Base-by-base conservation (phyloP, 2,113 vertebrate genomes). In the Larimichthys crocea region DNA sequence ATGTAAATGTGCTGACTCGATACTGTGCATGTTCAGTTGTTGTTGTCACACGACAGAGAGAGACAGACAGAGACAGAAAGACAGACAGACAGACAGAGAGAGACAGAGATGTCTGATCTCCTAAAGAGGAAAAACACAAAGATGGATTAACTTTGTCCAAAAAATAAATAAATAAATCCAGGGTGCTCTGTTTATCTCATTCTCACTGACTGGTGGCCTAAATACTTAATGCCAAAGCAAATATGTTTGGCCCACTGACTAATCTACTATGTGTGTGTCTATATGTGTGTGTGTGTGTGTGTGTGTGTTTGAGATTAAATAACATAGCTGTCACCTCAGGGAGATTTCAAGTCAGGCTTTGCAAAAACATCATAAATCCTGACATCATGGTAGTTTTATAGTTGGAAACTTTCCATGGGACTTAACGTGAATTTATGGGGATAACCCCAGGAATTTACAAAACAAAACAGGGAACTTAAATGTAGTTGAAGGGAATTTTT, bases 151-250 rank as follows among this genome's bases (percentile, higher is more conserved):
- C 48, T 83, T 78, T 80, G 35, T 35, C 70, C 67, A 65, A 79
- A 57, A 87, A 61, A 87, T 1, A 26, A 26, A 26, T 35, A n/a
- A 60, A 76, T 19, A 87, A 68, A 86, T 56, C 68, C 85, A 82
- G 20, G 46, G 20, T 75, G 77, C 73, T 78, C 65, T 1, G 49
- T 86, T 82, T 62, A 83, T 86, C 35, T 35, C 76, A 80, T 83
- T 78, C 76, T 29, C 74, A 72, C 12, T 11, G 49, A 86, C 60
- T 55, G n/a, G 35, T 93, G 91, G 75, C 93, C 92, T 91, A 93
- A 92, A 94, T 94, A 91, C 91, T 88, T 93, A 91, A 94, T 86
- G 75, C 90, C 86, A 80, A 48, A 71, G 67, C 76, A 87, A 91
- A 90, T 74, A 74, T 79, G 89, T 87, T 89, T 86, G 74, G 67